phyloP scores from a whole-genome alignment of 2,113 vertebrate species.

The Tachuris rubrigastra region DNA sequence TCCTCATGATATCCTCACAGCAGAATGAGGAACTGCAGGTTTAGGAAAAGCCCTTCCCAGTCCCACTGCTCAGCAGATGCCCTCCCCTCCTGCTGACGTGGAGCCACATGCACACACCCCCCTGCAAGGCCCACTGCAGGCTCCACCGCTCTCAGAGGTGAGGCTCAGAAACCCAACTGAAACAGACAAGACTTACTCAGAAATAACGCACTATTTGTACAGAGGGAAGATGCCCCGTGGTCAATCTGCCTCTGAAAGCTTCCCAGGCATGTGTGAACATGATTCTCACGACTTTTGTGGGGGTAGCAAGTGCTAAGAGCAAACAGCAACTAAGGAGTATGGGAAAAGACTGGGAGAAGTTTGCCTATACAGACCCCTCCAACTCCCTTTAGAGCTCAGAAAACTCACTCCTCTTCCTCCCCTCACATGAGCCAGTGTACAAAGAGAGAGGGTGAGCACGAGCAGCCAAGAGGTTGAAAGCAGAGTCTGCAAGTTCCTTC shows the following conservation, averaged over 20 bases:
- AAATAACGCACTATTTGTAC: not conserved
- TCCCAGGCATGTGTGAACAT: constrained; percentile 34
- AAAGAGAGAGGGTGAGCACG: not conserved
- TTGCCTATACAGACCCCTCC: not conserved
- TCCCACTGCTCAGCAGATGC: not conserved
- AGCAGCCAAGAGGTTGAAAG: constrained; percentile 32
- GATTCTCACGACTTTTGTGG: constrained; percentile 39
- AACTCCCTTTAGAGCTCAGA: constrained; percentile 16
- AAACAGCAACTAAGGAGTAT: constrained; percentile 49
- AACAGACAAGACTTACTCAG: not conserved
- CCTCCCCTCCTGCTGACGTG: fast-evolving
- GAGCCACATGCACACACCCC: not conserved
- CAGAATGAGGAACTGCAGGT: not conserved
- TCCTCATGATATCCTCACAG: not conserved
- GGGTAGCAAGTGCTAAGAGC: constrained; percentile 51
- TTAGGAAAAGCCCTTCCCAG: not conserved
- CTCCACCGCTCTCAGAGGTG: not conserved
- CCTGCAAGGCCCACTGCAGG: not conserved
- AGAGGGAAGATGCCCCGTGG: not conserved
- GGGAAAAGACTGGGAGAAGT: constrained; percentile 6
- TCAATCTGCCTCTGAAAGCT: constrained; percentile 1
- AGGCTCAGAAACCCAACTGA: not conserved
- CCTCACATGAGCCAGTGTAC: not conserved
- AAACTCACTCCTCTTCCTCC: not conserved
- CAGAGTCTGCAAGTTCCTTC: constrained; percentile 42